Percentiles rank a stretch among this genome's conserved stretches.
Conservation (phyloP, 1,140 invertebrate species). For the Ephestia elutella region DNA sequence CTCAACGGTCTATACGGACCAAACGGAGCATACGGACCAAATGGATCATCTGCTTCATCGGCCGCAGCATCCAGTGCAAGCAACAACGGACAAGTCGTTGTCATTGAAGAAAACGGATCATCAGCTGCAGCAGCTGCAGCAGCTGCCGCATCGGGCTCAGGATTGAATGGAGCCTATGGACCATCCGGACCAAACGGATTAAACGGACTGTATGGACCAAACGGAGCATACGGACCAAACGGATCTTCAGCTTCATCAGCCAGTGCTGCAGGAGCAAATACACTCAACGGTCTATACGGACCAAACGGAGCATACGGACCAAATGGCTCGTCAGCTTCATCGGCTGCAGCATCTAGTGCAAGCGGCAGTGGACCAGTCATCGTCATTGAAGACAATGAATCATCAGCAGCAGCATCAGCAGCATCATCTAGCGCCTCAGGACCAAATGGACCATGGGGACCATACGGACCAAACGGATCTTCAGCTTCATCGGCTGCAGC, state of each 20-base stretch:
- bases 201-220: slow-evolving; percentile 8
- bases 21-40: background rate
- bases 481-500: background rate
- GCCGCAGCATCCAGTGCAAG: background rate
- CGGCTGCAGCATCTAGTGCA: background rate
- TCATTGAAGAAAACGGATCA: no score
- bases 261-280: background rate
- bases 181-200: slow-evolving; percentile 12
- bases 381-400: no score
- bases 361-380: no score
- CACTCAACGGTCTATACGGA: no score
- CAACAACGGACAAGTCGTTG: background rate
- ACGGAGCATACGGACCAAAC: slow-evolving; percentile 12
- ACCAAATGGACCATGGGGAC: no score
- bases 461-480: no score
- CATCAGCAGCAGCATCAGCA: no score
- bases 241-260: slow-evolving; percentile 5
- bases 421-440: no score
- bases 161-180: background rate
- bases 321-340: background rate
- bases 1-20: no score
- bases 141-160: background rate
- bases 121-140: no score
- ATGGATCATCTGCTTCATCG: background rate
- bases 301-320: no score